A percentile compares a stretch with the other conserved stretches of the same genome.
These are phyloP conservation scores for Amitus sp. DNA, from an alignment of 2,888 invertebrate species.

Conservation along the genomic window DNA sequence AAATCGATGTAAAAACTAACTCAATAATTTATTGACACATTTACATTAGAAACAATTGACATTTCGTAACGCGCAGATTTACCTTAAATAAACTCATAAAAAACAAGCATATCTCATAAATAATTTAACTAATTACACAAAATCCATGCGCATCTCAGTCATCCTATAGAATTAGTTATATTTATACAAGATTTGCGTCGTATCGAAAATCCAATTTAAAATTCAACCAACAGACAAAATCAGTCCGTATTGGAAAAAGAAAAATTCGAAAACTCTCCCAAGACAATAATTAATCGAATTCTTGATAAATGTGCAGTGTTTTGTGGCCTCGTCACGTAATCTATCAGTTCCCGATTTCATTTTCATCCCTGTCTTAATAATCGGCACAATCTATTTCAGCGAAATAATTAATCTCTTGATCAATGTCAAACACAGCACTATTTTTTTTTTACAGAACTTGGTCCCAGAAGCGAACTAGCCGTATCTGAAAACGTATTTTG, in stretches of 20 bases:
- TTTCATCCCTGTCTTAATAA: background rate
- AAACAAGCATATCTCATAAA: slow-evolving; percentile 2
- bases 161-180: background rate
- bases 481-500: slow-evolving; percentile 86
- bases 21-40: background rate
- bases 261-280: too few species aligned
- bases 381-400: background rate
- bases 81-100: background rate
- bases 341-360: background rate
- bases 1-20: background rate
- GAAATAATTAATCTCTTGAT: slow-evolving; percentile 1
- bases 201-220: too few species aligned
- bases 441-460: background rate
- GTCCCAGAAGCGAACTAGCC: slow-evolving; percentile 68
- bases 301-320: too few species aligned
- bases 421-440: slow-evolving; percentile 5
- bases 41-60: background rate
- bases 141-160: background rate
- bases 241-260: too few species aligned
- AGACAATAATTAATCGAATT: too few species aligned
- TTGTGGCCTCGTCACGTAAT: too few species aligned
- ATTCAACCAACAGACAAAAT: too few species aligned
- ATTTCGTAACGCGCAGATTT: background rate
- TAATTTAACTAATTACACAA: background rate
- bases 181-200: background rate